A percentile compares a stretch with the other conserved stretches of the same genome.
phyloP scores from a whole-genome alignment of 2,113 vertebrate genomes.

The Triplophysa dalaica region DNA sequence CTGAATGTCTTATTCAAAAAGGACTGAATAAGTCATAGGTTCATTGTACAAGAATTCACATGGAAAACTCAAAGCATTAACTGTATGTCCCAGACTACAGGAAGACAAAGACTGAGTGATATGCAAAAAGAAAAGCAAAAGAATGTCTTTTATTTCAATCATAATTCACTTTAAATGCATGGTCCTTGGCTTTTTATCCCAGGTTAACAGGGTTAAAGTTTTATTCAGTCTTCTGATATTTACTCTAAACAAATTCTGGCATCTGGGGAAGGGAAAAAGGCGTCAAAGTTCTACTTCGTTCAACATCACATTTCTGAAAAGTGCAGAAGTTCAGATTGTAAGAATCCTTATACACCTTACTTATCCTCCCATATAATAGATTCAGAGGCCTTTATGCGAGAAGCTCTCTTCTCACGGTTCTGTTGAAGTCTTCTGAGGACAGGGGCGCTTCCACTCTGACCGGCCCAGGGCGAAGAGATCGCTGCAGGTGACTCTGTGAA shows the following conservation, averaged over 20 bases:
- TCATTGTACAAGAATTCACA: neutral
- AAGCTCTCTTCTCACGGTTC: conserved; percentile 73
- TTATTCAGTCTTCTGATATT: conserved; percentile 12
- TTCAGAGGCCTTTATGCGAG: conserved; percentile 67
- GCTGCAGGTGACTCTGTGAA: conserved; percentile 40
- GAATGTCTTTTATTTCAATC: conserved; percentile 32
- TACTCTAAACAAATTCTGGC: conserved; percentile 5
- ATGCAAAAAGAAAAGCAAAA: neutral
- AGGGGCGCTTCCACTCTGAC: conserved; percentile 56
- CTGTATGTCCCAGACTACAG: neutral
- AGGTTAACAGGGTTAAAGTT: conserved; percentile 6
- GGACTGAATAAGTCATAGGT: conserved; percentile 6
- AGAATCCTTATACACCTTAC: conserved; percentile 40
- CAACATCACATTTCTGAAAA: neutral
- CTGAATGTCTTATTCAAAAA: neutral
- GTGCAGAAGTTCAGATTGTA: conserved; percentile 7
- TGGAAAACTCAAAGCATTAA: conserved; percentile 9
- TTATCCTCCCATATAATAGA: conserved; percentile 58
- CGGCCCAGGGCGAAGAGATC: conserved; percentile 54
- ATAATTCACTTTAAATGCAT: neutral
- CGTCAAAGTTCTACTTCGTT: conserved; percentile 10
- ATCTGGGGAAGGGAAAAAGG: neutral
- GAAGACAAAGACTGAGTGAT: neutral
- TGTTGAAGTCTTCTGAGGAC: conserved; percentile 73
- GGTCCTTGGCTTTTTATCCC: conserved; percentile 8